Base-by-base conservation (phyloP, 2,797 vertebrate genomes). In the Benthosema pterotum region DNA sequence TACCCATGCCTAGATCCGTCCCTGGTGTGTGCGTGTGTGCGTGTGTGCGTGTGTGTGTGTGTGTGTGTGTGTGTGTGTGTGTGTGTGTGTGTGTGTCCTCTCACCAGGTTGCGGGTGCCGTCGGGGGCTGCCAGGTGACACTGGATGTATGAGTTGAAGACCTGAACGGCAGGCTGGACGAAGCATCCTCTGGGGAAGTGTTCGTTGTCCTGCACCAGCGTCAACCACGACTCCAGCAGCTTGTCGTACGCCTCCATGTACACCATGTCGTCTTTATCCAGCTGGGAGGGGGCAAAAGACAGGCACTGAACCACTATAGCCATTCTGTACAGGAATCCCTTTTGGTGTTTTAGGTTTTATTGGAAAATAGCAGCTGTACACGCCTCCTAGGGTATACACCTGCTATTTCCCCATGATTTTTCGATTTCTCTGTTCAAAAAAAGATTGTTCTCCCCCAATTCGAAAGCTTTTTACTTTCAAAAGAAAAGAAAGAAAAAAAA, bases 221-320 rank as follows among this genome's bases (percentile, higher is more conserved):
- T 98, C 53, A 99, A 91, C 98, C 98, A 99, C 13, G 98, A 98
- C 85, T 99, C 98, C 84, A 99, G 85, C 72, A 99, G 91, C 77
- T 96, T 97, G 84, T 99, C 98, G 56, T 99, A 99, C 0, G 98
- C 98, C 86, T 99, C 97, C 97, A 98, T 99, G 83, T 99, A 99
- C 8, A 99, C 96, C 97, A 99, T 98, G 86, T 99, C 97, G 70
- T 99, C 97, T 77, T 99, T 99, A 81, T 99, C 97, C 90, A 99
- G 91, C 97, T 98, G 71, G 45, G 12, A 12, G 13, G 5, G 14
- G 2, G 55, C 48, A 11, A 55, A 15, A 51, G 5, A 49, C 12
- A 28, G 18, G 4, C 12, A 52, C 12, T 12, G 6, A 28, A 32
- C 19, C n/a, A n/a, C n/a, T n/a, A n/a, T n/a, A n/a, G n/a, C n/a